Evolutionary conservation across 1,140 invertebrate species (phyloP), one percentile per base, ranked within the genome.

Genomic region (Psilanteris sp.): DNA sequence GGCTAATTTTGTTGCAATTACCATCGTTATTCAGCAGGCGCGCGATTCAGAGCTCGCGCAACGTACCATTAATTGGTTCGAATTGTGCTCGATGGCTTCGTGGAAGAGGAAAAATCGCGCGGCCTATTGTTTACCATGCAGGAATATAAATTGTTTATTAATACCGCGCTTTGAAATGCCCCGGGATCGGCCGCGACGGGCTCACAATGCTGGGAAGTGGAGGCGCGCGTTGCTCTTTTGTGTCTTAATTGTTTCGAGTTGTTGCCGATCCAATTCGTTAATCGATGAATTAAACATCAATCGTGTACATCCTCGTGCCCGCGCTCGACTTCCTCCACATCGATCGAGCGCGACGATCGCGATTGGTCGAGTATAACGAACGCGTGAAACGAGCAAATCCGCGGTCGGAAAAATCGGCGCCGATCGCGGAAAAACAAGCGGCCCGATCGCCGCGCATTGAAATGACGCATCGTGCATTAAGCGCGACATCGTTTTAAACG

Each of bases 241-340:
- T 64, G 59, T 31, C 66, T 50, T 64, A 64, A 64, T 66, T 64
- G 59, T 64, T 57, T 62, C 57, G 41, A 39, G 39, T 64, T 64
- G 68, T 73, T 73, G 24, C 68, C 66, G 59, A 64, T 73, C 43
- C 50, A 55, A 59, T 73, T 73, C 59, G 66, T 55, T 64, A 72
- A 64, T 64, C 57, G 50, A 73, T 73, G 59, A 73, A 73, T 64
- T 64, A 73, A 73, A 64, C 68, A 73, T 73, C 52, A 50, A 59
- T 59, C 52, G 22, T 41, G 41, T 37, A 59, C 34, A 52, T 64
- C 48, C 59, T 73, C 50, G 55, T 43, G 32, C 52, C 46, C 27
- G 48, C 48, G 48, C 67, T 62, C 64, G 68, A 59, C 59, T 73
- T 73, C 43, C 59, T 54, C 20, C 11, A 13, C 37, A 46, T 31